Evolutionary conservation across 2,797 vertebrate genomes (phyloP).

Genomic region (Thaleichthys pacificus): DNA sequence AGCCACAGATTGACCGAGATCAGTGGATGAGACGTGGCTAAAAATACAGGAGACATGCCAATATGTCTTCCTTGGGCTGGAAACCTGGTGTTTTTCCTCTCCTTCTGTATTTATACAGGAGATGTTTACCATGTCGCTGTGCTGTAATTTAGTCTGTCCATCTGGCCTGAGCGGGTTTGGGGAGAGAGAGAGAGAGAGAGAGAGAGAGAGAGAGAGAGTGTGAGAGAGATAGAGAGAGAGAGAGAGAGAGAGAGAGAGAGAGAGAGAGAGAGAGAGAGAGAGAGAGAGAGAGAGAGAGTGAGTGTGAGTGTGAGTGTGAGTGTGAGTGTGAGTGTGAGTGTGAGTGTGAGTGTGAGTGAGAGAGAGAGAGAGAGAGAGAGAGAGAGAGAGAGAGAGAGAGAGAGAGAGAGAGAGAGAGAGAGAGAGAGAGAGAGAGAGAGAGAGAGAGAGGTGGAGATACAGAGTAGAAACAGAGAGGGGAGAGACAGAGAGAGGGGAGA

Average conservation of each 20-base stretch:
- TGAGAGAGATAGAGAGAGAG: conserved; percentile 30
- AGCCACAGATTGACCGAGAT: conserved; percentile 65
- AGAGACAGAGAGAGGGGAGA: neutral
- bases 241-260: neutral
- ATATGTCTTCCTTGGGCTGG: conserved; percentile 50
- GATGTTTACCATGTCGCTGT: conserved; percentile 70
- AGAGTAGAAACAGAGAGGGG: neutral
- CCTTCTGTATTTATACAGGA: conserved; percentile 71
- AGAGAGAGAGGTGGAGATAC: neutral
- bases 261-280: neutral
- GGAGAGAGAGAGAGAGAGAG: conserved; percentile 25
- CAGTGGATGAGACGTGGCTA: conserved; percentile 58
- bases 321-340: neutral
- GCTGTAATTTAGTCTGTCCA: conserved; percentile 72
- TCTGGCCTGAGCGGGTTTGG: conserved; percentile 40
- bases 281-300: neutral
- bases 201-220: conserved; percentile 33
- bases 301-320: neutral
- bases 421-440: too few species aligned
- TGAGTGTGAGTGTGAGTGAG: neutral
- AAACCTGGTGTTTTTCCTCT: conserved; percentile 15
- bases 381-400: neutral
- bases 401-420: neutral
- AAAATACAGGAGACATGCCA: conserved; percentile 52
- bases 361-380: neutral